Conservation (phyloP, 2,888 invertebrate species). For the Acanthoscelides obtectus region DNA sequence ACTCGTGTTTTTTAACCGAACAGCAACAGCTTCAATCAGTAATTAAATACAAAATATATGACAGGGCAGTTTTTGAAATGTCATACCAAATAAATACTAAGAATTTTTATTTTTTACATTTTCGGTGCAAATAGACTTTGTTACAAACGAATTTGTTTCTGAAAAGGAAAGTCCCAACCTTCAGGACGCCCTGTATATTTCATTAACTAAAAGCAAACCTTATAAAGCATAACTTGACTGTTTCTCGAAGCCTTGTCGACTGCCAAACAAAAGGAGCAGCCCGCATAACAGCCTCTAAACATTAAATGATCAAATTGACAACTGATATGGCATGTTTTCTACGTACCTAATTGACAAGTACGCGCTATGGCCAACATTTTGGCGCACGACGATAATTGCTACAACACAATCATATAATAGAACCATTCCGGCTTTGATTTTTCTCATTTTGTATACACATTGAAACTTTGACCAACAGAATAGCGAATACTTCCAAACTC, state of each 20-base stretch:
- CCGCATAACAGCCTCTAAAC: slow-evolving; percentile 46
- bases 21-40: no score
- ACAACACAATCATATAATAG: slow-evolving; percentile 44
- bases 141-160: no score
- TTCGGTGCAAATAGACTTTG: no score
- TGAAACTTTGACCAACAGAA: background rate
- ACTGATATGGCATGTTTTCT: slow-evolving; percentile 45
- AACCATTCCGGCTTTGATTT: slow-evolving; percentile 6
- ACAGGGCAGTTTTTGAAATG: no score
- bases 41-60: no score
- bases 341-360: slow-evolving; percentile 46
- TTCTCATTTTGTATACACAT: background rate
- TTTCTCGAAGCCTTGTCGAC: background rate
- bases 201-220: background rate
- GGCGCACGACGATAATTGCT: slow-evolving; percentile 39
- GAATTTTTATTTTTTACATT: no score
- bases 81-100: no score
- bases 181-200: background rate
- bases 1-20: no score
- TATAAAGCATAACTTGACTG: background rate
- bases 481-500: no score
- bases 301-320: slow-evolving; percentile 45
- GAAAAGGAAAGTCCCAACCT: no score
- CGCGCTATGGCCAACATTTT: slow-evolving; percentile 38
- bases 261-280: slow-evolving; percentile 25